Conservation (phyloP, 2,797 vertebrate species). For the Rallus crepitans region DNA sequence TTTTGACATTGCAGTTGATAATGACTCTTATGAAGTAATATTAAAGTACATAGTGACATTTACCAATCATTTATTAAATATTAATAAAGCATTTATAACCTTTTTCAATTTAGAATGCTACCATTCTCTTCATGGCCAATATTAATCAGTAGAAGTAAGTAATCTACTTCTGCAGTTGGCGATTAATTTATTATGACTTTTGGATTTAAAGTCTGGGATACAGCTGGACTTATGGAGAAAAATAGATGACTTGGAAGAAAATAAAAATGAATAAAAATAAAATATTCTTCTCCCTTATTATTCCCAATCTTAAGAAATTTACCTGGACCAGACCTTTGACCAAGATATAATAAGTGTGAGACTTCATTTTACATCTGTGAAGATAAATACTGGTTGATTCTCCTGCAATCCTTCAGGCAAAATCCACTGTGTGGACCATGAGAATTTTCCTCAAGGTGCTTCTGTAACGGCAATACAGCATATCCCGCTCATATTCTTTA, state of each 20-base stretch:
- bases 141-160: not conserved
- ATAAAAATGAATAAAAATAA: not conserved
- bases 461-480: not conserved
- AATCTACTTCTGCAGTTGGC: not conserved
- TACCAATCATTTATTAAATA: constrained; percentile 44
- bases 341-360: not conserved
- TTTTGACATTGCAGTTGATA: not conserved
- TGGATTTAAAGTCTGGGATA: not conserved
- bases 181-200: not conserved
- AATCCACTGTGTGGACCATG: not conserved
- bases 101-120: constrained; percentile 16
- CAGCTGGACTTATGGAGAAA: not conserved
- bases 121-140: not conserved
- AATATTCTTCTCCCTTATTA: not conserved
- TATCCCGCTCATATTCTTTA: not conserved
- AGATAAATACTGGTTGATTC: not conserved
- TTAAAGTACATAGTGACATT: not conserved
- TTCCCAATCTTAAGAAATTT: not conserved
- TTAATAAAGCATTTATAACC: constrained; percentile 34
- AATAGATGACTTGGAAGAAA: not conserved
- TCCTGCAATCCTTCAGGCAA: not conserved
- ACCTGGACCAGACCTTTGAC: not conserved
- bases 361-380: not conserved
- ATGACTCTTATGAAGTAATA: constrained; percentile 4
- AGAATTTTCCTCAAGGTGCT: not conserved